Base-by-base conservation (phyloP, 2,113 vertebrate genomes). In the Pagrus major region DNA sequence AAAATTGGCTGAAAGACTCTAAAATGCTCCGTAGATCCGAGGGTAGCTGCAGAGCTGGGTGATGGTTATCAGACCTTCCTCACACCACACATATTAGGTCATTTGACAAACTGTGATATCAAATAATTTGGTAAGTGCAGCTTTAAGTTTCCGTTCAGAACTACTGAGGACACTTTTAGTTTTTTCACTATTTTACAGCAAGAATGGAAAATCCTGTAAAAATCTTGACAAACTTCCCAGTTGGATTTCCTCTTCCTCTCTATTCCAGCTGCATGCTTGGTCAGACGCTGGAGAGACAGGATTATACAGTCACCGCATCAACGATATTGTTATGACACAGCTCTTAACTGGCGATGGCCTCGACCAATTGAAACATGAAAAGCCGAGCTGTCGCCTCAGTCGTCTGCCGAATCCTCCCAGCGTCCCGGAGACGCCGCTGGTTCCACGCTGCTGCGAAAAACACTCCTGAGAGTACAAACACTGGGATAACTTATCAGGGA, bases 231-330 rank as follows among this genome's bases (percentile, higher is more conserved):
- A 83, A 88, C 54, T 76, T 81, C 69, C 65, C 35, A 81, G 73
- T 55, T 81, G 80, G 71, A 75, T 85, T 85, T 78, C 66, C 52
- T 78, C 49, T 63, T 68, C 60, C 81, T 86, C 83, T 83, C 67
- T 86, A 76, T 70, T 86, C 67, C 72, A 81, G 71, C 76, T 76
- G 75, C 33, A 71, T 44, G 79, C 87, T 87, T 76, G 85, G 86
- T 89, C 80, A 71, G 84, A 79, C 52, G 71, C 73, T 65, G 83
- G 68, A 71, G 66, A 75, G 80, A 67, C 81, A 80, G 89, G 86
- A 91, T 93, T 92, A 93, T 47, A 84, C 88, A 76, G 74, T 85
- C 76, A 83, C 79, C 52, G 88, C 89, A 88, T 90, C 89, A 87
- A 85, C 87, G 78, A 92, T 79, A 83, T 84, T 78, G 77, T 86